A percentile compares a stretch with the other conserved stretches of the same genome.
These are phyloP conservation scores for Lutraria rhynchaena DNA, from an alignment of 1,140 invertebrate genomes.

Conservation along the genomic window DNA sequence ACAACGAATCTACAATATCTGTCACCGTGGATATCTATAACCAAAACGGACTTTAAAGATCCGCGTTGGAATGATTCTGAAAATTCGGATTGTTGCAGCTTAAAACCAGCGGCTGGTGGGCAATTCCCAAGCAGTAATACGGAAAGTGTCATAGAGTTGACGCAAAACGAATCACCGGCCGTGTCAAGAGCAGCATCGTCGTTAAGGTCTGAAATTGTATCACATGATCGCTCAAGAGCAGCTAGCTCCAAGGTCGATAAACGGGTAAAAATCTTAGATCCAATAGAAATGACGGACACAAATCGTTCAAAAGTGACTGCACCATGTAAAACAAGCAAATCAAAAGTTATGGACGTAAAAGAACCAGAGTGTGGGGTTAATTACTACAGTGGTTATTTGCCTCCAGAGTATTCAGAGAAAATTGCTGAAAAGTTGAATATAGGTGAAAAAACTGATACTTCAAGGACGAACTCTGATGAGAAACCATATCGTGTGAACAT, in stretches of 20 bases:
- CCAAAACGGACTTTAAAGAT: conserved; percentile 44
- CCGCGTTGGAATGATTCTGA: conserved; percentile 3
- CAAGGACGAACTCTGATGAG: neutral
- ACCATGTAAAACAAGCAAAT: neutral
- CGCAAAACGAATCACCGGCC: conserved; percentile 10
- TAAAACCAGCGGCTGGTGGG: neutral
- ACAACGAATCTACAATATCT: conserved; percentile 33
- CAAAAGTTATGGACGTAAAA: neutral
- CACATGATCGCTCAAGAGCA: neutral
- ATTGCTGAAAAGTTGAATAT: conserved; percentile 46
- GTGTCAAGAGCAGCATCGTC: neutral
- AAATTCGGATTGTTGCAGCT: neutral
- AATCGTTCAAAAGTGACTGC: neutral
- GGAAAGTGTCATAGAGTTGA: conserved; percentile 20
- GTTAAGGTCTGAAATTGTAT: neutral
- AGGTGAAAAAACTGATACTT: neutral
- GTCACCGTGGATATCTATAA: conserved; percentile 45
- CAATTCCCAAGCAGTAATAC: conserved; percentile 11
- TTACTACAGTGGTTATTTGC: conserved; percentile 55
- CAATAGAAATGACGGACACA: neutral
- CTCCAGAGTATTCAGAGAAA: conserved; percentile 36
- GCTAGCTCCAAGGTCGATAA: conserved; percentile 6
- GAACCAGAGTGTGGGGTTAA: conserved; percentile 31
- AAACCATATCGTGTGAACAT: neutral
- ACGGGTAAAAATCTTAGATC: conserved; percentile 8